Evolutionary conservation across 23 tunicate species (phyloP).

Genomic region (Phallusia fumigata): DNA sequence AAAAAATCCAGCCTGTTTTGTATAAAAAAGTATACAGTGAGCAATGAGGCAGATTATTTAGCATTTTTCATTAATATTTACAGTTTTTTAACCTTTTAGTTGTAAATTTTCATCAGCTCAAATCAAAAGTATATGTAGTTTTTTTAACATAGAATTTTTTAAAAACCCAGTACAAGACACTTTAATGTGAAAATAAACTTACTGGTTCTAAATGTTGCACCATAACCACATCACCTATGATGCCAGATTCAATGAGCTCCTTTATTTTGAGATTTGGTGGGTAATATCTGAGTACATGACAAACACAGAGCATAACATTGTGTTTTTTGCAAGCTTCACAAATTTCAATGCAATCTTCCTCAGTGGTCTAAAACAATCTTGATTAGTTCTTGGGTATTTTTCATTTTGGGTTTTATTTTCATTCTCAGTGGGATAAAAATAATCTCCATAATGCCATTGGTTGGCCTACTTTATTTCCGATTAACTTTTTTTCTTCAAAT

Average conservation of each 20-base stretch:
- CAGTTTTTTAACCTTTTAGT: too few species aligned
- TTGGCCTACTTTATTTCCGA: too few species aligned
- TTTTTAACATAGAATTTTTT: too few species aligned
- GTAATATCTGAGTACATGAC: constrained; percentile 71
- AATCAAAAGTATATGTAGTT: too few species aligned
- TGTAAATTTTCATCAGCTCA: too few species aligned
- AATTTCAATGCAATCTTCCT: constrained; percentile 54
- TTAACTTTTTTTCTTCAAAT: too few species aligned
- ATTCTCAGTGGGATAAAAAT: too few species aligned
- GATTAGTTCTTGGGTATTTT: too few species aligned
- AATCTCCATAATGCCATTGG: too few species aligned
- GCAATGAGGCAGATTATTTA: too few species aligned
- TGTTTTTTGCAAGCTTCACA: constrained; percentile 36
- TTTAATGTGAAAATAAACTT: not conserved
- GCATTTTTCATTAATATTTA: too few species aligned
- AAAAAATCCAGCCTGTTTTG: constrained; percentile 45
- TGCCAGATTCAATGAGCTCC: constrained; percentile 63
- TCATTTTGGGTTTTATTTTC: constrained; percentile 8
- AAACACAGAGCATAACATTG: constrained; percentile 52
- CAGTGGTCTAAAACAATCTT: constrained; percentile 33
- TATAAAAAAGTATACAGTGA: not conserved
- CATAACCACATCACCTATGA: constrained; percentile 58
- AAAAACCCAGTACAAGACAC: too few species aligned
- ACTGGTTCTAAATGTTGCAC: constrained; percentile 83
- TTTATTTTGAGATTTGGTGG: constrained; percentile 66